Evolutionary conservation across 2,888 invertebrate genomes (phyloP), one percentile per base, ranked within the genome.

Genomic region (Brachycybe producta): DNA sequence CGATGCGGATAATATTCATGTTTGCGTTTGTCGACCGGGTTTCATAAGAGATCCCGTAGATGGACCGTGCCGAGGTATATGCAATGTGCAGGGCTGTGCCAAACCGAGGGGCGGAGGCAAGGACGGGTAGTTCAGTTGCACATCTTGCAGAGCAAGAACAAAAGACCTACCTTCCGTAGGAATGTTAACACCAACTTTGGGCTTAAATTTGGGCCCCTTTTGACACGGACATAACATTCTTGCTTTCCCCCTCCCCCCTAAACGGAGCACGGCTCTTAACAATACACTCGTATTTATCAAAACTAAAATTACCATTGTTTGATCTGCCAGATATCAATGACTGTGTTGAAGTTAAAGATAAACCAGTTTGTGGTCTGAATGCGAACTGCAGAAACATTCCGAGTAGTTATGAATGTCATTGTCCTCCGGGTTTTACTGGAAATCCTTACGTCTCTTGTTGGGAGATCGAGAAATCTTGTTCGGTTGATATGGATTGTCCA

Each of bases 371-470:
- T 67, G 91, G 90, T 0, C 68, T 84, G 23, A 87, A 88, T 66
- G 87, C 90, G 0, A 77, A 88, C 51, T 92, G 91, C 62, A 88
- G 86, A 65, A 92, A 92, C 69, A 70, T 90, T 45, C 90, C 90
- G 0, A 91, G 91, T 41, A 87, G 87, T 63, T 92, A 90, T 63
- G 88, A 88, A 67, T 92, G 91, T 60, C 84, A 84, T 61, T 92
- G 91, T 61, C 84, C 88, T 0, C 73, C 79, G 26, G 87, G 86
- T 28, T 88, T 83, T 64, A 84, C 83, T 62, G 90, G 90, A 39
- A 90, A 91, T 68, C 88, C 91, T 1, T 91, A 87, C 63, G 76
- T 81, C 15, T 73, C 81, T 57, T 91, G 91, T 64, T 84, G 85
- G 70, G 71, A 38, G 30, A 34, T 50, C 32, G 58, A 56, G 23